Percentiles rank a stretch among this genome's conserved stretches.
phyloP scores from a whole-genome alignment of 2,888 invertebrate genomes.

The Syrista parreyssii region DNA sequence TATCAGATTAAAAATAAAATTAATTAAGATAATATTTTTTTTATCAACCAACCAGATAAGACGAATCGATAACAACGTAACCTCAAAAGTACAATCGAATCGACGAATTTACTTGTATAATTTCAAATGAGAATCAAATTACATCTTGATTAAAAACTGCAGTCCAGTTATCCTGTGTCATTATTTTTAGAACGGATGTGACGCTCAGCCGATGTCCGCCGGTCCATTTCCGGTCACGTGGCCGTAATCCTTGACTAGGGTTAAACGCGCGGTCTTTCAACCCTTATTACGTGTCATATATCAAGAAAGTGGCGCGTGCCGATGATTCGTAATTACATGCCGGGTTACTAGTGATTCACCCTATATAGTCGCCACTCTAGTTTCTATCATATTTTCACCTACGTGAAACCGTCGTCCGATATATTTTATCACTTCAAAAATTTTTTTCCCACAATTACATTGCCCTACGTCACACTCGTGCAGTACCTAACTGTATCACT shows the following conservation, averaged over 20 bases:
- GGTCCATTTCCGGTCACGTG: conserved; percentile 43
- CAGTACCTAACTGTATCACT: too few species aligned
- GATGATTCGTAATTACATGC: conserved; percentile 7
- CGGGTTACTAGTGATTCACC: conserved; percentile 4
- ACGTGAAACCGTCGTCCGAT: too few species aligned
- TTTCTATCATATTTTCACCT: not conserved
- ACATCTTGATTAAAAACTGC: not conserved
- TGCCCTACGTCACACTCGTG: too few species aligned
- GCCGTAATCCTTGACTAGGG: conserved; percentile 28
- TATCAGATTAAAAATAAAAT: too few species aligned
- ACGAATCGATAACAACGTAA: too few species aligned
- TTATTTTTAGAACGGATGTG: not conserved
- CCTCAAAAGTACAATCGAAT: too few species aligned
- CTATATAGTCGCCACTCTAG: not conserved
- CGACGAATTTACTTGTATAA: too few species aligned
- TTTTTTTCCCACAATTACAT: too few species aligned
- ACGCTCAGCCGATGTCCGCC: not conserved
- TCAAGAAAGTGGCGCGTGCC: conserved; percentile 40
- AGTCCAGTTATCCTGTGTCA: not conserved
- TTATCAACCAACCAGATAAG: too few species aligned
- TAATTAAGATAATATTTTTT: too few species aligned
- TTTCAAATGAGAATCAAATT: too few species aligned
- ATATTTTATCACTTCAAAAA: too few species aligned
- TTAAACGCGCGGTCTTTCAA: conserved; percentile 30
- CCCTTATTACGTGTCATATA: conserved; percentile 39